Evolutionary conservation across 2,888 invertebrate genomes (phyloP).

Genomic region (Cheilosia urbana): DNA sequence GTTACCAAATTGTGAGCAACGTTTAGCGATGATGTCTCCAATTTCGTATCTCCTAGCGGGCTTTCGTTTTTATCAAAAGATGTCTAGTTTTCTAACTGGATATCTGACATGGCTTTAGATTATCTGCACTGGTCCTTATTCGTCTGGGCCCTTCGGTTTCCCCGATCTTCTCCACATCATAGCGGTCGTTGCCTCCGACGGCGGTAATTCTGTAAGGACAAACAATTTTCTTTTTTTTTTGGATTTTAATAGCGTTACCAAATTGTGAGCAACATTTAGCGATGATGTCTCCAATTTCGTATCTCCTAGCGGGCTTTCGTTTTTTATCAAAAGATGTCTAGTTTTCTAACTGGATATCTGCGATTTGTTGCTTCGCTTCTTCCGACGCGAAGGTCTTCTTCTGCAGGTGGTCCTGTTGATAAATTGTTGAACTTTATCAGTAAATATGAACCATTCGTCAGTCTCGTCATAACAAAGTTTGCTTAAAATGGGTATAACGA

Average conservation of each 20-base stretch:
- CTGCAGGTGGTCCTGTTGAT: slow-evolving; percentile 77
- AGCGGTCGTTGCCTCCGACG: slow-evolving; percentile 36
- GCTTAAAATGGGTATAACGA: slow-evolving; percentile 78
- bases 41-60: no score
- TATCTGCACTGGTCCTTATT: slow-evolving; percentile 36
- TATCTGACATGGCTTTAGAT: no score
- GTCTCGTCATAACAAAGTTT: slow-evolving; percentile 79
- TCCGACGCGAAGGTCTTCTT: slow-evolving; percentile 46
- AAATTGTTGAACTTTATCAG: slow-evolving; percentile 63
- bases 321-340: slow-evolving; percentile 9
- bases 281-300: slow-evolving; percentile 33
- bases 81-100: no score
- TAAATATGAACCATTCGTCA: slow-evolving; percentile 77
- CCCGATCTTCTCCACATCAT: slow-evolving; percentile 57
- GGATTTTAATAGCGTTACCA: no score
- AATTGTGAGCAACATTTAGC: no score
- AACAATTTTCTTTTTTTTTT: no score
- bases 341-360: slow-evolving; percentile 28
- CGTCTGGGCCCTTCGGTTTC: slow-evolving; percentile 52
- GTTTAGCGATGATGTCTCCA: no score
- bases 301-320: slow-evolving; percentile 11
- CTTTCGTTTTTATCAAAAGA: no score
- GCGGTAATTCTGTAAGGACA: slow-evolving; percentile 43
- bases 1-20: no score
- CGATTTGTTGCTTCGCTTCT: slow-evolving; percentile 13